A percentile compares a stretch with the other conserved stretches of the same genome.
Evolutionary conservation across 1,140 invertebrate species (phyloP).

Genomic region (Cataglyphis hispanica): DNA sequence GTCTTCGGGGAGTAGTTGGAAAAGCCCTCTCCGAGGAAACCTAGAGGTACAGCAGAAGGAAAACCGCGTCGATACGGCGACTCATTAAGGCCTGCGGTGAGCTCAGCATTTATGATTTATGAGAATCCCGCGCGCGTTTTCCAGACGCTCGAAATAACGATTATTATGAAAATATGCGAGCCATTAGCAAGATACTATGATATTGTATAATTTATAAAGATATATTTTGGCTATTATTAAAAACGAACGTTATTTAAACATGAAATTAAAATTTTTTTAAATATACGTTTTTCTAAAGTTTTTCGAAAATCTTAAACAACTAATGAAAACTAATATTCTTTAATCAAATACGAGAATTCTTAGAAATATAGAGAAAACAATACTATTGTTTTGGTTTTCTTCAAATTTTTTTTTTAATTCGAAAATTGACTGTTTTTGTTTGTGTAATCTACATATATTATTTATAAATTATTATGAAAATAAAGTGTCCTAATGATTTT

Average conservation of each 20-base stretch:
- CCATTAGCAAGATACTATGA: not conserved
- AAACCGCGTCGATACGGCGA: slow-evolving; percentile 64
- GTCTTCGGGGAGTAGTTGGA: slow-evolving; percentile 60
- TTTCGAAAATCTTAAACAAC: not conserved
- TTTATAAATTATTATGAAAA: not conserved
- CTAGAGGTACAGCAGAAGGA: slow-evolving; percentile 37
- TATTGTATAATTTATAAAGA: not conserved
- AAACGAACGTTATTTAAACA: not conserved
- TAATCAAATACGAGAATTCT: not conserved
- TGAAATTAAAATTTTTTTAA: not conserved
- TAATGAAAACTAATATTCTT: slow-evolving; percentile 12
- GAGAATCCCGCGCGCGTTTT: slow-evolving; percentile 32
- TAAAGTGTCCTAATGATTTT: no score
- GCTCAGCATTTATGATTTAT: slow-evolving; percentile 47
- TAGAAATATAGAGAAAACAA: not conserved
- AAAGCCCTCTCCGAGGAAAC: slow-evolving; percentile 40
- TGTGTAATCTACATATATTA: not conserved
- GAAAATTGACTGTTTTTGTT: not conserved
- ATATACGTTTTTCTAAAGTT: not conserved
- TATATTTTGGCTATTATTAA: slow-evolving; percentile 18
- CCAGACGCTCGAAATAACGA: not conserved
- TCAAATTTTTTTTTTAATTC: no score
- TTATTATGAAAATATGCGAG: slow-evolving; percentile 25
- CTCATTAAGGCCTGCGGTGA: slow-evolving; percentile 42
- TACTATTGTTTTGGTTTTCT: not conserved